phyloP scores from a whole-genome alignment of 2,797 vertebrate species.

The Numenius phaeopus region DNA sequence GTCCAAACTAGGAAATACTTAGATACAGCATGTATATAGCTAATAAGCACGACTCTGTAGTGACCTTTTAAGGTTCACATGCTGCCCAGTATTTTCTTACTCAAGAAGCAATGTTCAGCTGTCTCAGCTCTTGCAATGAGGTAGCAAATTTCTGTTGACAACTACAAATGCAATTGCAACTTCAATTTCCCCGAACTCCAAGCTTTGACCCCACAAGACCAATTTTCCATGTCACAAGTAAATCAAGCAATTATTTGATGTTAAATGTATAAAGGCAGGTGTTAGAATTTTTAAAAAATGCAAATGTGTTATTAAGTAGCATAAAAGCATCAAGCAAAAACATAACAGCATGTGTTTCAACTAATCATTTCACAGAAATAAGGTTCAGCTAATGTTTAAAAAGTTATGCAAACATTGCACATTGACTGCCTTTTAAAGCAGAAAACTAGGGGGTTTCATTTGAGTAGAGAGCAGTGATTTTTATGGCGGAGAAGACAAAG shows the following conservation, averaged over 20 bases:
- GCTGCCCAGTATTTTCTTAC: background rate
- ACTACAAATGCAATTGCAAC: background rate
- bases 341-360: background rate
- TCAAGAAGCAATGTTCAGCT: background rate
- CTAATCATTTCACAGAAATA: background rate
- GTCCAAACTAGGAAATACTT: background rate
- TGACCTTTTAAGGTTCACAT: background rate
- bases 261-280: background rate
- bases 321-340: background rate
- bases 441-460: background rate
- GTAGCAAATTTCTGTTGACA: background rate
- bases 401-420: background rate
- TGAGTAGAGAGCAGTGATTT: background rate
- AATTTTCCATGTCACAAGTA: background rate
- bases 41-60: background rate
- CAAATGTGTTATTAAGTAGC: background rate
- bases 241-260: background rate
- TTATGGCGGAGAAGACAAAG: background rate
- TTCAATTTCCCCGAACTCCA: background rate
- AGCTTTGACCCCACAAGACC: background rate
- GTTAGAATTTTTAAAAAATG: background rate
- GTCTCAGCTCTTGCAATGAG: background rate
- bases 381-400: background rate
- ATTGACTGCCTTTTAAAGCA: background rate
- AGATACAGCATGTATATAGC: background rate